A percentile compares a stretch with the other conserved stretches of the same genome.
phyloP scores from a whole-genome alignment of 2,888 invertebrate species.

The Andrena minutula region DNA sequence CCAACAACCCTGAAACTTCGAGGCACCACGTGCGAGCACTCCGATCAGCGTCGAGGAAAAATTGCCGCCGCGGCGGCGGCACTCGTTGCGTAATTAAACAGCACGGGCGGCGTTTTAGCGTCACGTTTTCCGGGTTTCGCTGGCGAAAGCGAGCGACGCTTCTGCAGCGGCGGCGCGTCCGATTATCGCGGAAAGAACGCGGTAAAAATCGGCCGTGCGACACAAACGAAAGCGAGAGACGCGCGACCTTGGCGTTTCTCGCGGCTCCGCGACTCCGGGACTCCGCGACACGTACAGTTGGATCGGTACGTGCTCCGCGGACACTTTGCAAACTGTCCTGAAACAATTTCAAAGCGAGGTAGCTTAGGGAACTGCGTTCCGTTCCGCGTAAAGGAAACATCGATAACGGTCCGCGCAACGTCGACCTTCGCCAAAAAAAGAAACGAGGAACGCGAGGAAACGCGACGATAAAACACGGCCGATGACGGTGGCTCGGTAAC shows the following conservation, averaged over 20 bases:
- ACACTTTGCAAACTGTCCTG: slow-evolving; percentile 46
- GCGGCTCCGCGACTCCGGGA: slow-evolving; percentile 21
- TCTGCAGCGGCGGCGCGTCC: not conserved
- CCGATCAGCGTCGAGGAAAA: too few relatives aligned
- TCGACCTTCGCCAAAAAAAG: slow-evolving; percentile 41
- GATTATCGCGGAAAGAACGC: slow-evolving; percentile 45
- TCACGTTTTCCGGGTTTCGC: too few relatives aligned
- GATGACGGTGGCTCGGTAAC: not conserved
- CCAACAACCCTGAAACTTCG: too few relatives aligned
- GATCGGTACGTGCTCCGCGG: slow-evolving; percentile 69
- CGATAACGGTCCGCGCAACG: slow-evolving; percentile 35
- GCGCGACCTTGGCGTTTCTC: slow-evolving; percentile 73
- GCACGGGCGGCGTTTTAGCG: too few relatives aligned
- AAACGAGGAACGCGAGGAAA: not conserved
- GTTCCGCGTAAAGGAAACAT: slow-evolving; percentile 36
- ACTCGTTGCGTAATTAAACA: too few relatives aligned
- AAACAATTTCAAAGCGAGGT: slow-evolving; percentile 28
- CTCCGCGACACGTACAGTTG: slow-evolving; percentile 77
- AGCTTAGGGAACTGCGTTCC: slow-evolving; percentile 10
- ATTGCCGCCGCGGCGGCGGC: too few relatives aligned
- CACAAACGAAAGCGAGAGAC: slow-evolving; percentile 63
- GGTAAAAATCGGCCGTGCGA: slow-evolving; percentile 33
- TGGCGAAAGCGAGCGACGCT: not conserved
- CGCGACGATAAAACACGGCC: slow-evolving; percentile 15
- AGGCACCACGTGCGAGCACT: too few relatives aligned